Percentiles rank a stretch among this genome's conserved stretches.
phyloP scores from a whole-genome alignment of 2,888 invertebrate genomes.

The Hydrotaea cyrtoneurina region DNA sequence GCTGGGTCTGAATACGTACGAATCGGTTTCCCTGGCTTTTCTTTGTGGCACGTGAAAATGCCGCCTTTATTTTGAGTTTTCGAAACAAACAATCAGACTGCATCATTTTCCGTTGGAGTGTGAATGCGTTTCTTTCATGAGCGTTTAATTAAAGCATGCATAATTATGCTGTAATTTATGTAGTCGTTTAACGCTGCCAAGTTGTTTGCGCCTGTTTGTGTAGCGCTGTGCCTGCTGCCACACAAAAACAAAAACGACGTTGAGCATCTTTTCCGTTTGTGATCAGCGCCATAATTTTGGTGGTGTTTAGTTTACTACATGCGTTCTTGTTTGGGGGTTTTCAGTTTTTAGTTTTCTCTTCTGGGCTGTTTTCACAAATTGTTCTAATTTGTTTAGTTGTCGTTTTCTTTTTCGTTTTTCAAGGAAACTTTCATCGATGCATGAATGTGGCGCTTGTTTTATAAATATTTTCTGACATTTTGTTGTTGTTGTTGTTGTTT shows the following conservation, averaged over 20 bases:
- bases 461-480: background rate
- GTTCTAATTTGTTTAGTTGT: conserved; percentile 1
- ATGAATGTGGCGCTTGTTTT: background rate
- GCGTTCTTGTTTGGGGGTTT: background rate
- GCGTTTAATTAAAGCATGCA: conserved; percentile 33
- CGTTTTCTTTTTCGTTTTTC: background rate
- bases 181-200: conserved; percentile 7
- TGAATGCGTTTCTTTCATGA: conserved; percentile 14
- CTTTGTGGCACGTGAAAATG: background rate
- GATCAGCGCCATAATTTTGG: conserved; percentile 16
- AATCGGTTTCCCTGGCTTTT: background rate
- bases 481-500: background rate
- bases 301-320: background rate
- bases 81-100: background rate
- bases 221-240: background rate
- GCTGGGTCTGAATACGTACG: too few relatives aligned
- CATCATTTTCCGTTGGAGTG: background rate
- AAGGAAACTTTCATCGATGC: background rate
- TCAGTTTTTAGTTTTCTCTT: background rate
- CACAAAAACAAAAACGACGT: background rate
- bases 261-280: conserved; percentile 14
- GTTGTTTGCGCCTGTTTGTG: too few relatives aligned
- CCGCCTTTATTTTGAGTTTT: background rate
- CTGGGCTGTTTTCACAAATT: conserved; percentile 20
- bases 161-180: conserved; percentile 57